Percentiles rank a stretch among this genome's conserved stretches.
These are phyloP conservation scores for Oreocharis arfaki DNA, from an alignment of 2,113 vertebrate species.

Conservation along the genomic window DNA sequence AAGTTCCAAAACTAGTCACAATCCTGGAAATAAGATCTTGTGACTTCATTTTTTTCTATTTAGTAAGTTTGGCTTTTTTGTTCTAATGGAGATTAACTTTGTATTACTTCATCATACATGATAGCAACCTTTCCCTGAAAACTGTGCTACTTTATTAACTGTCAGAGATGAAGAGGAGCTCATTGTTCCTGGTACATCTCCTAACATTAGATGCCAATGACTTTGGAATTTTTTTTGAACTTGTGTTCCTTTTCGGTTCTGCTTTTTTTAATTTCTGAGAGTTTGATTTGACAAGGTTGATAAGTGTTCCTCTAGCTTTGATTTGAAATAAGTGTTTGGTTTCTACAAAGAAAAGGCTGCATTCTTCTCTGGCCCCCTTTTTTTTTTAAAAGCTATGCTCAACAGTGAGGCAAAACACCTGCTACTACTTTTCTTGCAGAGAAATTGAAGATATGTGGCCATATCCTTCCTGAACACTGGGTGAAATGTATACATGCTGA, in stretches of 20 bases:
- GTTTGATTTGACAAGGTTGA: background rate
- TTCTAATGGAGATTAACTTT: background rate
- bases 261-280: background rate
- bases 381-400: background rate
- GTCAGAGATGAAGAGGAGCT: background rate
- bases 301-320: background rate
- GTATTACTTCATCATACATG: background rate
- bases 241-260: background rate
- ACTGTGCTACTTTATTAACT: background rate
- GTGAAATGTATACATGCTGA: background rate
- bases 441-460: background rate
- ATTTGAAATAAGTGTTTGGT: slow-evolving; percentile 29
- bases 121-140: background rate
- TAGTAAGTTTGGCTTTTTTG: background rate
- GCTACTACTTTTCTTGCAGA: background rate
- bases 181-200: background rate
- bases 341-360: slow-evolving; percentile 41
- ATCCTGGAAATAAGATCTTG: slow-evolving; percentile 20
- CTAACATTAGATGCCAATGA: background rate
- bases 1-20: slow-evolving; percentile 26
- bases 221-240: background rate
- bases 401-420: slow-evolving; percentile 29
- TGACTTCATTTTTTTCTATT: slow-evolving; percentile 37
- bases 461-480: background rate
- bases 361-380: background rate